Evolutionary conservation across 2,113 vertebrate genomes (phyloP).

Genomic region (Asarcornis scutulata): DNA sequence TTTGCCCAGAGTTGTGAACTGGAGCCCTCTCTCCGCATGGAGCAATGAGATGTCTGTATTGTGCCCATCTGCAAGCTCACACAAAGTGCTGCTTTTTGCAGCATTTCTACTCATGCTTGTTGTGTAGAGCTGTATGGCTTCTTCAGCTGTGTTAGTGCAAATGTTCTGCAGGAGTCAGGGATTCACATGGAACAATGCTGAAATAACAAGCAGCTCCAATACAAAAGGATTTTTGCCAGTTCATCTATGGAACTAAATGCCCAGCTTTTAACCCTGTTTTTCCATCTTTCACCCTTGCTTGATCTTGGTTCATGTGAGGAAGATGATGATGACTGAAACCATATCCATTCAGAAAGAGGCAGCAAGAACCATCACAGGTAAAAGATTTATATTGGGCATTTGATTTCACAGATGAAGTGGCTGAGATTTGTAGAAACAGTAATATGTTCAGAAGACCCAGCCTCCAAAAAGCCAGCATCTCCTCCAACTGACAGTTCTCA

Average conservation of each 20-base stretch:
- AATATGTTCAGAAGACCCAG: background rate
- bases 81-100: background rate
- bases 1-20: background rate
- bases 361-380: background rate
- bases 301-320: background rate
- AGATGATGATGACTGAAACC: background rate
- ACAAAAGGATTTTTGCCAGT: background rate
- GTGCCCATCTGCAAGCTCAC: background rate
- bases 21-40: fast-evolving
- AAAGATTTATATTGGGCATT: background rate
- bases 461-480: background rate
- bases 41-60: background rate
- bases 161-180: background rate
- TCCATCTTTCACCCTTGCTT: background rate
- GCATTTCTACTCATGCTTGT: background rate
- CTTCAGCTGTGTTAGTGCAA: background rate
- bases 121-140: background rate
- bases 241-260: background rate
- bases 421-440: background rate
- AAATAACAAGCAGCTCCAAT: background rate
- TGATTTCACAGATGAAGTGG: background rate
- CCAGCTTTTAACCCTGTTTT: background rate
- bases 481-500: background rate
- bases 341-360: background rate
- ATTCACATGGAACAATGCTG: background rate